Evolutionary conservation across 2,797 vertebrate species (phyloP), one percentile per base, ranked within the genome.

Genomic region (Propithecus perrieri): DNA sequence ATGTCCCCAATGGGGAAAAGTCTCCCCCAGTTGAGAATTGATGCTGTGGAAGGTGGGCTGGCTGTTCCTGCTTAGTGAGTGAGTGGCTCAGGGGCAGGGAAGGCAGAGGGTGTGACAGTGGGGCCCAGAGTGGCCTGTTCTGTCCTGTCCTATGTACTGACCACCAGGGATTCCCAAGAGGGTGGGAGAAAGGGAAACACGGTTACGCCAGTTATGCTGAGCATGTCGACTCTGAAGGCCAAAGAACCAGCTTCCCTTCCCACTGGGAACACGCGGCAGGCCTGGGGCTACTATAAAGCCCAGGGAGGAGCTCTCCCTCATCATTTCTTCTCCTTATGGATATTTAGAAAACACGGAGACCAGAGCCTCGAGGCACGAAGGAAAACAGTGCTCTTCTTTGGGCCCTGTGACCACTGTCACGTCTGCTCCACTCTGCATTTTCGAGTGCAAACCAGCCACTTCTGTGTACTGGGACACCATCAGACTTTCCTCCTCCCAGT

Each of bases 401-500:
- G 1, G 2, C 41, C 43, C 71, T 15, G 15, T n/a, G 55, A 57
- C n/a, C 46, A 33, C 46, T 26, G 26, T 5, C 6, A 4, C 2
- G 2, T 30, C 48, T 0, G 7, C 63, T 48, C 53, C 30, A 76
- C 17, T 38, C 46, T 57, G 38, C 4, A 17, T 67, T 89, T 86
- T 81, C 67, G 41, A 97, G 50, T 26, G 30, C n/a, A 81, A 89
- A 94, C 35, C 78, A 86, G 81, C 35, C 50, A 89, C 13, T n/a
- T 22, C 5, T 3, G 1, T 20, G 17, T 5, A 1, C 30, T 14
- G 28, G 67, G 53, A n/a, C 69, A 59, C 41, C 67, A 33, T 2
- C 10, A 9, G 59, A 26, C 65, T 59, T 74, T 87, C 67, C 65
- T 90, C n/a, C 41, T 96, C 48, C 88, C 13, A 0, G 57, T 38